Percentiles rank a stretch among this genome's conserved stretches.
phyloP scores from a whole-genome alignment of 2,888 invertebrate species.

The Chydorus sphaericus region DNA sequence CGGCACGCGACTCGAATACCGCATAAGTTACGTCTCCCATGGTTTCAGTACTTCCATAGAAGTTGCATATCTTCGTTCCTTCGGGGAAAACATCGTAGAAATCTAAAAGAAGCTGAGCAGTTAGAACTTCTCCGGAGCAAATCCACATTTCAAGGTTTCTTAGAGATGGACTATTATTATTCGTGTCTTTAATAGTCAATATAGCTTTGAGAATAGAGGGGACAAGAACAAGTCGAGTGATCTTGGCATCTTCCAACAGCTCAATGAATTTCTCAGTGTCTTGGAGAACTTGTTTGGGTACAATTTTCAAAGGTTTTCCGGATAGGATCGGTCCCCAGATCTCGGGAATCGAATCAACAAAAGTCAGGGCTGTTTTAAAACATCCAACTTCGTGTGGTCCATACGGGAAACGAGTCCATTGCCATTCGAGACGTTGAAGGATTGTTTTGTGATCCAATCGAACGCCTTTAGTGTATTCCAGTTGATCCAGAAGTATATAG shows the following conservation, averaged over 20 bases:
- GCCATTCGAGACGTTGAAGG: conserved; percentile 73
- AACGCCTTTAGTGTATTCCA: conserved; percentile 77
- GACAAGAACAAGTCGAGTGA: conserved; percentile 65
- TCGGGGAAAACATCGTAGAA: conserved; percentile 60
- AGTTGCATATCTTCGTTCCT: conserved; percentile 57
- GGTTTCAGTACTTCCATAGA: conserved; percentile 81
- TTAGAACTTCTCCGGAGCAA: conserved; percentile 71
- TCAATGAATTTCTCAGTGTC: conserved; percentile 60
- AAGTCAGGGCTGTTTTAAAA: conserved; percentile 81
- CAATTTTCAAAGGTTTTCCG: conserved; percentile 51
- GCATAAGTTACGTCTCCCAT: conserved; percentile 81
- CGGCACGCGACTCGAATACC: conserved; percentile 41
- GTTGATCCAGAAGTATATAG: conserved; percentile 81
- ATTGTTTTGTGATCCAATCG: conserved; percentile 59
- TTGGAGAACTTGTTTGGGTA: conserved; percentile 54
- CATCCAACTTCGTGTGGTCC: conserved; percentile 52
- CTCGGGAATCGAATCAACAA: conserved; percentile 78
- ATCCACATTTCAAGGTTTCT: conserved; percentile 57
- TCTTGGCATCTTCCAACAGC: conserved; percentile 52
- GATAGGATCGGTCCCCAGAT: conserved; percentile 74
- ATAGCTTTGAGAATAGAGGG: conserved; percentile 67
- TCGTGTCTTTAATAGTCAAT: conserved; percentile 28
- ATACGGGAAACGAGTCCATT: conserved; percentile 69
- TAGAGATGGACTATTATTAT: conserved; percentile 26
- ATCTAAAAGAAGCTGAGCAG: conserved; percentile 49